Conservation (phyloP, 1,140 invertebrate species). For the Parapsyche elsis region DNA sequence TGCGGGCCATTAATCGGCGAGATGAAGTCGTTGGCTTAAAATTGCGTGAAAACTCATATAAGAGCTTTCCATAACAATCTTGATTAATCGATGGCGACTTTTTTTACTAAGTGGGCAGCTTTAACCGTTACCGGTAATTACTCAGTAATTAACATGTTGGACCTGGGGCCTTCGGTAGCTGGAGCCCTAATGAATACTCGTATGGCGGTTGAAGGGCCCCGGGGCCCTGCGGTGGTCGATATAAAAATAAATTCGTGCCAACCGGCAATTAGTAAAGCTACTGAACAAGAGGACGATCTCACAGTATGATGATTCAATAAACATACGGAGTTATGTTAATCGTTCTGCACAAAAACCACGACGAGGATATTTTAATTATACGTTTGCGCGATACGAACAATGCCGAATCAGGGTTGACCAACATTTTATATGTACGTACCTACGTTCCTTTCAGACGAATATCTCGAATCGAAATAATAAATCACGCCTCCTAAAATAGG, state of each 20-base stretch:
- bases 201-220: slow-evolving; percentile 6
- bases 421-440: too few relatives aligned
- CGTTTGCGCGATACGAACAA: background rate
- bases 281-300: slow-evolving; percentile 7
- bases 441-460: too few relatives aligned
- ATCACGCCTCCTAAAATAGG: slow-evolving; percentile 8
- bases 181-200: slow-evolving; percentile 34
- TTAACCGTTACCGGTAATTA: slow-evolving; percentile 32
- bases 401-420: background rate
- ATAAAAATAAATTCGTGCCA: slow-evolving; percentile 35
- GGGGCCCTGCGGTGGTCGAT: slow-evolving; percentile 7
- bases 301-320: slow-evolving; percentile 44
- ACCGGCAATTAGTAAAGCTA: slow-evolving; percentile 35
- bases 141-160: slow-evolving; percentile 39
- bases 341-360: background rate
- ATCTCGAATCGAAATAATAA: background rate
- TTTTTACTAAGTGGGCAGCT: slow-evolving; percentile 27
- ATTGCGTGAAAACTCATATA: background rate
- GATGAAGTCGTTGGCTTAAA: background rate
- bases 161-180: slow-evolving; percentile 33
- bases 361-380: slow-evolving; percentile 2
- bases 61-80: background rate
- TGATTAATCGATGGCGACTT: slow-evolving; percentile 1
- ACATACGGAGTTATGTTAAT: slow-evolving; percentile 26
- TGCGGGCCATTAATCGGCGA: too few relatives aligned